Evolutionary conservation across 2,888 invertebrate genomes (phyloP), one percentile per base, ranked within the genome.

Genomic region (Lutraria lutraria): DNA sequence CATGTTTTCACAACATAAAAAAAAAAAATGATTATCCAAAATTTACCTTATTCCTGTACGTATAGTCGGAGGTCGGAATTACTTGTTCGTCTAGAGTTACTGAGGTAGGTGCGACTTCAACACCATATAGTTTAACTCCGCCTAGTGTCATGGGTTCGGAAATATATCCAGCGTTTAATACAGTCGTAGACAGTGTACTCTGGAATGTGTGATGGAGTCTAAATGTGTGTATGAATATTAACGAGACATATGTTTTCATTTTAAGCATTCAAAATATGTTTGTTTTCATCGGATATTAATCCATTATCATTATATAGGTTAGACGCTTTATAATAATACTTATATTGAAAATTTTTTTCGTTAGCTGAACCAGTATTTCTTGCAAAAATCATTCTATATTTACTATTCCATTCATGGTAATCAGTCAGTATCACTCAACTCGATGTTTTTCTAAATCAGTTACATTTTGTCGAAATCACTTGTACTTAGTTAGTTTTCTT

Each of bases 1-100:
- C 21, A 8, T 21, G 12, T 56, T 56, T 19, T 56, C 56, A 56
- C 56, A 56, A 15, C 34, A 34, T 4, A 29, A 72, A 6, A 29
- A 72, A 6, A 15, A 19, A 12, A 31, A 68, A 25, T 25, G 6
- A 60, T 21, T n/a, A 21, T 0, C 63, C 13, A n/a, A 31, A n/a
- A 3, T 63, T 81, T 81, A 91, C 91, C 86, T 86, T 81, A 34
- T 88, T 83, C n/a, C 31, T 60, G 72, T 91, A 91, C 15, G 19
- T 83, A 68, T 84, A 91, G 31, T 88, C 79, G 0, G 56, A 63
- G 19, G 80, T 29, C 29, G 54, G 79, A 21, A 87, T 81, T 16
- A 85, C 56, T 29, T 87, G 81, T 15, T 89, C 90, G 86, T 94
- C 93, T n/a, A 93, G 85, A n/a, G 86, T 88, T n/a, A 94, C 91